Evolutionary conservation across 2,888 invertebrate species (phyloP).

Genomic region (Liodrosophila aerea): DNA sequence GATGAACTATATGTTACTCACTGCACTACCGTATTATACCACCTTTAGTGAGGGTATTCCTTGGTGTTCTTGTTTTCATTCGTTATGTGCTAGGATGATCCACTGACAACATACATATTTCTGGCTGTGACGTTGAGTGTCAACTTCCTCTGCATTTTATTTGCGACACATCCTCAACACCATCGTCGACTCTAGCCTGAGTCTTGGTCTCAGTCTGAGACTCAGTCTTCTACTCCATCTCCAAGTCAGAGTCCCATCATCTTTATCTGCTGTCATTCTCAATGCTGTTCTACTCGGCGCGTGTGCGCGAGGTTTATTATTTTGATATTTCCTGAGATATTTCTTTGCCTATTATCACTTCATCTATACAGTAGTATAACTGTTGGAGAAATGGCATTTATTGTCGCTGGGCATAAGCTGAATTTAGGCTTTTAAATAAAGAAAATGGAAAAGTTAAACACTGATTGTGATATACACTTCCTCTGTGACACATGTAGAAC

Average conservation of each 20-base stretch:
- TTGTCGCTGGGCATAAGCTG: constrained; percentile 22
- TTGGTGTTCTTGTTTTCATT: constrained; percentile 12
- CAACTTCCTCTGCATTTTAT: constrained; percentile 56
- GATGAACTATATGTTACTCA: too few relatives aligned
- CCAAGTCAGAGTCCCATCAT: constrained; percentile 30
- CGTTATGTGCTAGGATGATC: constrained; percentile 36
- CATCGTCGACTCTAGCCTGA: constrained; percentile 5
- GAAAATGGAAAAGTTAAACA: too few relatives aligned
- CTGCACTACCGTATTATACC: too few relatives aligned
- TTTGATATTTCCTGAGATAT: constrained; percentile 60
- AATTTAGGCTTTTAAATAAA: constrained; percentile 18
- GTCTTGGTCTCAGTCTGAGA: constrained; percentile 6
- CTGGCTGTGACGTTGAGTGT: constrained; percentile 54
- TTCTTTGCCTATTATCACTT: constrained; percentile 44
- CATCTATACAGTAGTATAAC: constrained; percentile 10
- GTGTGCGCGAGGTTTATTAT: constrained; percentile 59
- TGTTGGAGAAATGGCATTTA: constrained; percentile 33
- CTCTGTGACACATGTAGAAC: too few relatives aligned
- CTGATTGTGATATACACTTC: neutral
- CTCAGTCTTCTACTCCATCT: constrained; percentile 13
- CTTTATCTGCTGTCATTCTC: constrained; percentile 30
- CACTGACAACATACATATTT: constrained; percentile 48
- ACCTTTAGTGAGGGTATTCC: constrained; percentile 10
- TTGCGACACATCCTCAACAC: constrained; percentile 33
- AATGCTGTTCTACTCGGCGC: constrained; percentile 30